phyloP scores from a whole-genome alignment of 2,888 invertebrate genomes.

The Scaptomyza tumidula region DNA sequence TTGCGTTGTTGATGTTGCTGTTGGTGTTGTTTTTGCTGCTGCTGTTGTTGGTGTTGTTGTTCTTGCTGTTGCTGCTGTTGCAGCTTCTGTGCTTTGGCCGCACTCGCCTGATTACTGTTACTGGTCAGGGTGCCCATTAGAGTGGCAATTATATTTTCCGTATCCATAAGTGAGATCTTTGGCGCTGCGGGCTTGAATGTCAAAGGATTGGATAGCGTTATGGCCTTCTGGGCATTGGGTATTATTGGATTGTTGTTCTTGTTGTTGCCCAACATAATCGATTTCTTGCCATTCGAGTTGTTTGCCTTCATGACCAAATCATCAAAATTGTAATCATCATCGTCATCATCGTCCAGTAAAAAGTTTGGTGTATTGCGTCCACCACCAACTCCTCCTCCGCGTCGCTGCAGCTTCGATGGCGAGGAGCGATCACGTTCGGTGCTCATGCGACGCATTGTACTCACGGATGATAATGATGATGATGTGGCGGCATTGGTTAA shows the following conservation, averaged over 20 bases:
- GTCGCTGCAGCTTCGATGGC: conserved; percentile 26
- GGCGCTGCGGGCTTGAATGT: conserved; percentile 79
- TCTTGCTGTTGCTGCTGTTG: conserved; percentile 2
- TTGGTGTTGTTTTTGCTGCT: conserved; percentile 16
- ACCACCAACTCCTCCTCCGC: conserved; percentile 12
- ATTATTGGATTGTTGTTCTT: background rate
- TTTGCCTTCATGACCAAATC: conserved; percentile 86
- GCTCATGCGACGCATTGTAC: conserved; percentile 37
- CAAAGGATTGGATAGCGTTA: conserved; percentile 63
- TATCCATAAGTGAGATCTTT: conserved; percentile 84
- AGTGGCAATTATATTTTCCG: conserved; percentile 87
- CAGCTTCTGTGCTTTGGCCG: conserved; percentile 26
- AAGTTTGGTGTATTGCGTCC: conserved; percentile 82
- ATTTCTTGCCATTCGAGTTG: conserved; percentile 40
- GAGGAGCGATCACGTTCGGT: conserved; percentile 27
- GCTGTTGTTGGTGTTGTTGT: conserved; percentile 10
- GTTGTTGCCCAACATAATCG: background rate
- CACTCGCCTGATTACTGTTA: conserved; percentile 39
- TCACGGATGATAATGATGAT: background rate
- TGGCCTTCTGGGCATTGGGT: conserved; percentile 41
- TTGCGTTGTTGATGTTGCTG: conserved; percentile 5
- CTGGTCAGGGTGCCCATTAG: conserved; percentile 86
- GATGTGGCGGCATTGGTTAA: background rate
- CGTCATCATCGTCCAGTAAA: conserved; percentile 87
- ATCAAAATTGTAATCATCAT: conserved; percentile 93